A percentile compares a stretch with the other conserved stretches of the same genome.
Evolutionary conservation across 2,797 vertebrate genomes (phyloP).

Genomic region (Accipiter badius): DNA sequence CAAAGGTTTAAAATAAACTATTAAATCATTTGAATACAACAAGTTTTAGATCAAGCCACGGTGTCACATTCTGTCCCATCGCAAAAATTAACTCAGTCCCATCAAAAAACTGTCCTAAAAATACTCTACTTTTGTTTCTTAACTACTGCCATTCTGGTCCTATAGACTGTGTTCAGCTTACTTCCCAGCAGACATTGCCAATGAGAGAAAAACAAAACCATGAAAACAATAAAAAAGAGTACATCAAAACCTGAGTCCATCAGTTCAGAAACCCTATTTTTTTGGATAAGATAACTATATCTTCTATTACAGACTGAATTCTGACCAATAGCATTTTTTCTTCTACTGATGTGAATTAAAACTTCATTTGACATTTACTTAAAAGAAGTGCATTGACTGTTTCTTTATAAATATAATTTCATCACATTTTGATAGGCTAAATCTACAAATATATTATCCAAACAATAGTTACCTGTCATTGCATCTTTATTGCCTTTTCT

Average conservation of each 20-base stretch:
- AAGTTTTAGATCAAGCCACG: not conserved
- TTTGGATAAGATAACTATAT: not conserved
- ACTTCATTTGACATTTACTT: not conserved
- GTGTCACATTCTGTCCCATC: not conserved
- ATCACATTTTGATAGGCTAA: not conserved
- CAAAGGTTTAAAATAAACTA: not conserved
- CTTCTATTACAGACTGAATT: not conserved
- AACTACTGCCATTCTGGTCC: not conserved
- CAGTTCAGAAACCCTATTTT: not conserved
- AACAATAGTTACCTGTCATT: not conserved
- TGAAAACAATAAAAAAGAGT: not conserved
- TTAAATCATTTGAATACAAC: not conserved
- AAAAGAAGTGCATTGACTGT: not conserved
- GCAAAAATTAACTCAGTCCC: not conserved
- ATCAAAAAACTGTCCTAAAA: not conserved
- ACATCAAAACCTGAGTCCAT: not conserved
- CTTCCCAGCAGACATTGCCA: not conserved
- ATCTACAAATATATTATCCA: constrained; percentile 2
- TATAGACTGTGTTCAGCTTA: not conserved
- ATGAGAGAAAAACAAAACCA: not conserved
- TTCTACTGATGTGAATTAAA: not conserved
- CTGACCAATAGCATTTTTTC: not conserved
- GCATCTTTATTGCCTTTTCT: constrained; percentile 43
- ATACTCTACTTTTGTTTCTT: not conserved
- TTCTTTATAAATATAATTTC: not conserved